Conservation (phyloP, 1,140 invertebrate species). For the Eupeodes corollae region DNA sequence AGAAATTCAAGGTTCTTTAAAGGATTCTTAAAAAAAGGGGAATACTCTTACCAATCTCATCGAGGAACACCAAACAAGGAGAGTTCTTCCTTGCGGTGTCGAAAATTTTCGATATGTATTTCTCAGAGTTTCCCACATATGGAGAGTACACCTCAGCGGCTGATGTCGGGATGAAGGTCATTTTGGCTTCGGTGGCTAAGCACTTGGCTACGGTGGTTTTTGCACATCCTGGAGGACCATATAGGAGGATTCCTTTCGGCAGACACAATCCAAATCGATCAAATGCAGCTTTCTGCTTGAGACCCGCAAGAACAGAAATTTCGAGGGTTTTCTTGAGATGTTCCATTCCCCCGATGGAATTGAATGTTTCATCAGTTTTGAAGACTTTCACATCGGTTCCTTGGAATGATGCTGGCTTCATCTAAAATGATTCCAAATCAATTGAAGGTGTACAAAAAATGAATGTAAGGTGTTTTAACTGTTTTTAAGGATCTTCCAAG, state of each 20-base stretch:
- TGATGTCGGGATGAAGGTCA: slow-evolving; percentile 50
- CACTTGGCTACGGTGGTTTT: slow-evolving; percentile 62
- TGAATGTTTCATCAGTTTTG: slow-evolving; percentile 38
- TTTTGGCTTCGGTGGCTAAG: slow-evolving; percentile 47
- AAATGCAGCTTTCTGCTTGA: slow-evolving; percentile 50
- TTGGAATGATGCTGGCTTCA: slow-evolving; percentile 41
- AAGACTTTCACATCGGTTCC: slow-evolving; percentile 43
- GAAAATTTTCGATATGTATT: slow-evolving; percentile 50
- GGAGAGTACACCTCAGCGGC: slow-evolving; percentile 57
- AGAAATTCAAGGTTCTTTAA: slow-evolving; percentile 7
- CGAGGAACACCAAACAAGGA: slow-evolving; percentile 61
- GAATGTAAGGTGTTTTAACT: not conserved
- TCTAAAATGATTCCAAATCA: not conserved
- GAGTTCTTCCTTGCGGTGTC: slow-evolving; percentile 51
- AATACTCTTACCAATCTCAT: slow-evolving; percentile 51
- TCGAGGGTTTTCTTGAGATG: slow-evolving; percentile 49
- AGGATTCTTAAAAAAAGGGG: not conserved
- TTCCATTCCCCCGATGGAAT: slow-evolving; percentile 53
- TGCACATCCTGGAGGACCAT: slow-evolving; percentile 66
- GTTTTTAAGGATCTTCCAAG: not conserved
- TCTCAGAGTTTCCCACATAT: slow-evolving; percentile 55
- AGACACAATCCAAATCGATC: slow-evolving; percentile 45
- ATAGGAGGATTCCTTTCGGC: slow-evolving; percentile 49
- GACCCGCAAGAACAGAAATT: slow-evolving; percentile 52
- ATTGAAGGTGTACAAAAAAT: slow-evolving; percentile 1